These are phyloP conservation scores for Anthrax anthrax DNA, from an alignment of 2,888 invertebrate species.

Conservation along the genomic window DNA sequence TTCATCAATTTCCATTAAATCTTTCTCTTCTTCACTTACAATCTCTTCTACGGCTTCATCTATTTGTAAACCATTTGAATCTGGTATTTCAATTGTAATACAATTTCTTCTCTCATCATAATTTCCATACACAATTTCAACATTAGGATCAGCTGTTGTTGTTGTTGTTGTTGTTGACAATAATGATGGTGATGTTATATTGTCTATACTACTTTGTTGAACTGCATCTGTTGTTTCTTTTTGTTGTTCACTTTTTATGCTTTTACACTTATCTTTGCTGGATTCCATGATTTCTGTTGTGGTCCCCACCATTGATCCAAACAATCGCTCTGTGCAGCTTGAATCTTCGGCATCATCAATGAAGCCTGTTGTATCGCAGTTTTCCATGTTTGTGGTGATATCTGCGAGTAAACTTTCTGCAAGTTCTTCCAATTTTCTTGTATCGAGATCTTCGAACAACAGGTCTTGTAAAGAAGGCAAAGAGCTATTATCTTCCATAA, in stretches of 20 bases:
- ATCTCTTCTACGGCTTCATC: constrained; percentile 36
- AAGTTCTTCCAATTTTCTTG: constrained; percentile 63
- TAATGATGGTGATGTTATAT: constrained; percentile 2
- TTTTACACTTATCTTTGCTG: constrained; percentile 34
- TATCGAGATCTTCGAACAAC: constrained; percentile 56
- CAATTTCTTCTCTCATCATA: constrained; percentile 59
- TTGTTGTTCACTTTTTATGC: constrained; percentile 8
- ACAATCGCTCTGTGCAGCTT: constrained; percentile 35
- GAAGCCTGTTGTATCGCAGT: constrained; percentile 43
- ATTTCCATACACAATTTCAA: constrained; percentile 54
- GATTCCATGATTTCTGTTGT: constrained; percentile 74
- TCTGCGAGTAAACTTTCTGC: constrained; percentile 72
- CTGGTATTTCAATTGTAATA: constrained; percentile 54
- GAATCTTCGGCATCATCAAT: constrained; percentile 41
- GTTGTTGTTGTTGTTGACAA: constrained; percentile 6
- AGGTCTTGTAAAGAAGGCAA: constrained; percentile 74
- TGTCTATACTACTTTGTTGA: neutral
- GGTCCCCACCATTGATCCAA: constrained; percentile 74
- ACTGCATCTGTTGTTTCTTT: constrained; percentile 11
- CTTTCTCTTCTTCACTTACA: constrained; percentile 31
- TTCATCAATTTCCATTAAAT: constrained; percentile 18
- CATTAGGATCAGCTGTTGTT: constrained; percentile 14
- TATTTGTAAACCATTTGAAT: constrained; percentile 38
- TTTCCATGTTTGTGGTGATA: constrained; percentile 53
- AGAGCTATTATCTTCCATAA: constrained; percentile 59